phyloP scores from a whole-genome alignment of 2,888 invertebrate genomes.

The Dioctria linearis region DNA sequence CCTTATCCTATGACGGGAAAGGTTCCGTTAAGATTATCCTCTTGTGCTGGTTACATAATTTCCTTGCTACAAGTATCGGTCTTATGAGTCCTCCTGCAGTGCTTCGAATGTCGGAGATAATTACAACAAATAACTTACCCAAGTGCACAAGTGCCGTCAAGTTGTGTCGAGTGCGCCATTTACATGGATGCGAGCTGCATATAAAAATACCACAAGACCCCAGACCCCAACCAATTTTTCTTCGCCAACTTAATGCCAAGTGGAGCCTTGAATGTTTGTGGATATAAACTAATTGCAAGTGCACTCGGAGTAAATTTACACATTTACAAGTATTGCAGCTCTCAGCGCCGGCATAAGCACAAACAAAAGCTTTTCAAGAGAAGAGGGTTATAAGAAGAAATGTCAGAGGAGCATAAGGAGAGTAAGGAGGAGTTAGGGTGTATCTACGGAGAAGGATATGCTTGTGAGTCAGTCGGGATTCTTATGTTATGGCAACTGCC shows the following conservation, averaged over 20 bases:
- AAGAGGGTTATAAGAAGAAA: background rate
- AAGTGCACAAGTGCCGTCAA: constrained; percentile 33
- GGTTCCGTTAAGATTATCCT: constrained; percentile 45
- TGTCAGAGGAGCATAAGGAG: background rate
- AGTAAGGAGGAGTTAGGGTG: background rate
- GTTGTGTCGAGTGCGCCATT: constrained; percentile 36
- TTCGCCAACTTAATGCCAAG: constrained; percentile 47
- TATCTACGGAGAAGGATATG: background rate
- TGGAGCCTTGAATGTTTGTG: constrained; percentile 45
- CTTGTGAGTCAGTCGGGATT: background rate
- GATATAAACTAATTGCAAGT: constrained; percentile 52
- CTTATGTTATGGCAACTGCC: background rate
- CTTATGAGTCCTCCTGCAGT: constrained; percentile 38
- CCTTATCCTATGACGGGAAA: background rate
- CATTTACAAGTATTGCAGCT: constrained; percentile 42
- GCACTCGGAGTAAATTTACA: constrained; percentile 40
- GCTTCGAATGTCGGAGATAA: constrained; percentile 16
- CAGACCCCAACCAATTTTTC: constrained; percentile 45
- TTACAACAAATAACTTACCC: constrained; percentile 51
- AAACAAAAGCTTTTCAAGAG: background rate
- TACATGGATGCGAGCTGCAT: constrained; percentile 47
- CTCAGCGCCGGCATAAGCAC: constrained; percentile 12
- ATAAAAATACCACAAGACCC: constrained; percentile 46
- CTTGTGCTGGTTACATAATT: constrained; percentile 47
- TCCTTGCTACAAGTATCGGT: constrained; percentile 48